phyloP scores from a whole-genome alignment of 2,113 vertebrate species.

The Sorex fumeus region DNA sequence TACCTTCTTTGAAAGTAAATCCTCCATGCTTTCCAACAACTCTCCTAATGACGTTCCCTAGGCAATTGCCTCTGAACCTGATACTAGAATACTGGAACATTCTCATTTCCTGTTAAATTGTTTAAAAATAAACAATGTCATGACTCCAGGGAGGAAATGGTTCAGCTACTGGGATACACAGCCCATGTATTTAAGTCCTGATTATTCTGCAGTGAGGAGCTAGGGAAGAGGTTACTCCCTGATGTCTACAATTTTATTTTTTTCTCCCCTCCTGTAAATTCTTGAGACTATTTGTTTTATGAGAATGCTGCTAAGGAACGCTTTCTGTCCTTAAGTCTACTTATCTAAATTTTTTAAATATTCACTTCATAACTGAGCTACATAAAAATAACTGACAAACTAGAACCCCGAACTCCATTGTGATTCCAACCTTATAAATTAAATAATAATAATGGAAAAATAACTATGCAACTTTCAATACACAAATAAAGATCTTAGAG shows the following conservation, averaged over 20 bases:
- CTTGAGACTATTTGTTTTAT: neutral
- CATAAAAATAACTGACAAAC: conserved; percentile 11
- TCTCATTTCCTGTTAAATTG: conserved; percentile 21
- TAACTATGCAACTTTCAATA: neutral
- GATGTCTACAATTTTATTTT: accelerated
- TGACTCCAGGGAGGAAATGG: neutral
- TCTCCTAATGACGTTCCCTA: neutral
- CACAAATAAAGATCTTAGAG: neutral
- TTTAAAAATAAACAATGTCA: neutral
- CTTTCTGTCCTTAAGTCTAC: neutral
- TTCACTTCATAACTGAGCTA: neutral
- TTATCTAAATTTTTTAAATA: neutral
- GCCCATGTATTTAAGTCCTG: neutral
- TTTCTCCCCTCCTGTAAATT: neutral
- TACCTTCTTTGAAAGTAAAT: conserved; percentile 66
- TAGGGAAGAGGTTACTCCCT: neutral
- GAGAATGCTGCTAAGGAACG: neutral
- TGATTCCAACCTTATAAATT: neutral
- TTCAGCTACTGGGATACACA: neutral
- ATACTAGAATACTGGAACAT: neutral
- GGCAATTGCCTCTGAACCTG: neutral
- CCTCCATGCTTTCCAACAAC: neutral
- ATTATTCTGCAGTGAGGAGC: neutral
- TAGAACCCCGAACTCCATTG: neutral
- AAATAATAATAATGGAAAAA: neutral